phyloP scores from a whole-genome alignment of 1,140 invertebrate genomes.

The Leucophenga varia region DNA sequence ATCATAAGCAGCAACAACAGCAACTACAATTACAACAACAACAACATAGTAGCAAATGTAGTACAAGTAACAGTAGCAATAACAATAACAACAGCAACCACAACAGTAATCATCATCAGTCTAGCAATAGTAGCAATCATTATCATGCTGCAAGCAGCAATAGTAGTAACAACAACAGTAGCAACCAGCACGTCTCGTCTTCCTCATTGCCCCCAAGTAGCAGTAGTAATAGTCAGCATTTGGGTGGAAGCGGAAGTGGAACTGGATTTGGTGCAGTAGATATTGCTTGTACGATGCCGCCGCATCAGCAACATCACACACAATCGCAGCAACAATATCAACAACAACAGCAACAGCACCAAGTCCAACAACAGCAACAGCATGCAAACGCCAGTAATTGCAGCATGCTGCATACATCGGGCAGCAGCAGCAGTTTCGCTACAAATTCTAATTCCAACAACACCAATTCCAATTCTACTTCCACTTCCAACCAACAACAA shows the following conservation, averaged over 20 bases:
- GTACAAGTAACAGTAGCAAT: constrained; percentile 51
- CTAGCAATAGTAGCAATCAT: constrained; percentile 12
- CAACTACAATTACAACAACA: constrained; percentile 27
- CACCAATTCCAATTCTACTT: constrained; percentile 48
- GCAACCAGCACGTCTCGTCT: constrained; percentile 9
- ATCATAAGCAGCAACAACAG: constrained; percentile 17
- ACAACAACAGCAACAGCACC: constrained; percentile 19
- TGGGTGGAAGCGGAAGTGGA: constrained; percentile 51
- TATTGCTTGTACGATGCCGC: constrained; percentile 1
- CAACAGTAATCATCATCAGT: constrained; percentile 41
- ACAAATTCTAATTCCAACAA: constrained; percentile 7
- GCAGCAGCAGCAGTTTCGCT: constrained; percentile 9
- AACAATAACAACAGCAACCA: constrained; percentile 16
- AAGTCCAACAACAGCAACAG: constrained; percentile 11
- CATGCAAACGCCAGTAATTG: constrained; percentile 7
- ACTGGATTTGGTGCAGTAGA: constrained; percentile 33
- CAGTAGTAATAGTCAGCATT: constrained; percentile 27
- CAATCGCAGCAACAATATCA: constrained; percentile 15
- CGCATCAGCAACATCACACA: not conserved
- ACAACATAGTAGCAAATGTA: constrained; percentile 36
- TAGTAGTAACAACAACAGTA: constrained; percentile 23
- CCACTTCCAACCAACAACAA: constrained; percentile 52
- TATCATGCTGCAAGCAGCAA: constrained; percentile 14
- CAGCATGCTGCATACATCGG: not conserved
- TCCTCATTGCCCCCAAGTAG: constrained; percentile 14